Evolutionary conservation across 2,113 vertebrate species (phyloP), one percentile per base, ranked within the genome.

Genomic region (Ammodytes dubius): DNA sequence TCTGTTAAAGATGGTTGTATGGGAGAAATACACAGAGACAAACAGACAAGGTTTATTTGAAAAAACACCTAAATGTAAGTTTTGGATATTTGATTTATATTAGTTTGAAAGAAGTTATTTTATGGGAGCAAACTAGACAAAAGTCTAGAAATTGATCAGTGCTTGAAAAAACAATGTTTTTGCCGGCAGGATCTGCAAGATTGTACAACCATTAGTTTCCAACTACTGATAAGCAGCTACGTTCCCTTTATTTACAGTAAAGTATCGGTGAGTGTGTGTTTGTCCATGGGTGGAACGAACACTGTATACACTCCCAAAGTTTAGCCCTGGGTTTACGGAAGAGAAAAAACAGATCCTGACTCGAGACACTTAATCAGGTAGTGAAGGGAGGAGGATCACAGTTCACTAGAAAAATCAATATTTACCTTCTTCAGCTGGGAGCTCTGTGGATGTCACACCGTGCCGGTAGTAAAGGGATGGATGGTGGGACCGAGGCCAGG

Each of bases 361-460:
- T 77, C 35, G 9, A 64, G 80, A 88, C 53, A 70, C 70, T 81
- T 77, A 64, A 78, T 85, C 82, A 79, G 87, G 61, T 79, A 63
- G 74, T 88, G 77, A 92, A 92, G 81, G 74, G 52, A 86, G 84
- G 64, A 73, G 60, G 82, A 61, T 56, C 43, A 19, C 64, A 85
- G 80, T 50, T 83, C 47, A 19, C 46, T 87, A 91, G 88, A 93
- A 94, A 93, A 91, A 94, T 92, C 91, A 94, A 95, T 94, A 94
- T 95, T 96, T 96, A 96, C 95, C 95, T 95, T 96, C 95, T 94
- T 96, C 95, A 56, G 95, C 95, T 35, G 95, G 95, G 89, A 96
- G 95, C 90, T 96, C 95, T 96, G 92, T 70, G 83, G 85, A 85
- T 83, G 88, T 87, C 89, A 71, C 81, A 72, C 49, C 83, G 65